These are phyloP conservation scores for Calypte anna DNA, from an alignment of 2,113 vertebrate species.

Conservation along the genomic window DNA sequence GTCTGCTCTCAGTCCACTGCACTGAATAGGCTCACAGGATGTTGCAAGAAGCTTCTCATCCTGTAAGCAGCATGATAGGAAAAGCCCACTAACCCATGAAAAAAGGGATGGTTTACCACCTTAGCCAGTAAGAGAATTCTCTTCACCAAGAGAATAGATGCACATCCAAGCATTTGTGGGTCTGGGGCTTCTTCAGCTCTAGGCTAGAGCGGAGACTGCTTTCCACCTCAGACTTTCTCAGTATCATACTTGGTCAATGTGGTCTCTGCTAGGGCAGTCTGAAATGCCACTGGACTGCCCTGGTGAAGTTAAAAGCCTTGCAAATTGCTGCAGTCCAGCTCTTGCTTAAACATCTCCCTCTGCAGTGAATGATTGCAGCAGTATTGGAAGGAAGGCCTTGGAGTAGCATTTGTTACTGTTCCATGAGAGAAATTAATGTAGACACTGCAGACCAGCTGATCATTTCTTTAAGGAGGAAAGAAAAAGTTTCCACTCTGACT, in stretches of 20 bases:
- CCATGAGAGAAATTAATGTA: not conserved
- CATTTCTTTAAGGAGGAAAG: not conserved
- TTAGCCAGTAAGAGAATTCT: not conserved
- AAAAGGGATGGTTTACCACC: not conserved
- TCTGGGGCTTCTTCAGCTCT: not conserved
- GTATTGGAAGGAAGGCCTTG: not conserved
- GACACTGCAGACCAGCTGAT: not conserved
- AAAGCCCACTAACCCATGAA: not conserved
- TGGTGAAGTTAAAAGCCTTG: not conserved
- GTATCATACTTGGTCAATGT: fast-evolving
- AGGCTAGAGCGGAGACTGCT: not conserved
- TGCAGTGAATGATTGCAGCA: not conserved
- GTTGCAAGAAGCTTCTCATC: no score
- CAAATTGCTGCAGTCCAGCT: not conserved
- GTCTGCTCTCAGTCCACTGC: no score
- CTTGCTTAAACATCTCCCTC: conserved; percentile 1
- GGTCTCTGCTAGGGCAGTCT: not conserved
- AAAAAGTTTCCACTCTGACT: not conserved
- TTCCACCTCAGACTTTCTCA: not conserved
- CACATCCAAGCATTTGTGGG: not conserved
- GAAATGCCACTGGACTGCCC: not conserved
- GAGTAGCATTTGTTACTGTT: not conserved
- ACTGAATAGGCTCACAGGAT: no score
- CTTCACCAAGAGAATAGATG: not conserved
- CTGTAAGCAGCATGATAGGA: no score